Percentiles rank a stretch among this genome's conserved stretches.
phyloP scores from a whole-genome alignment of 2,113 vertebrate genomes.

The Stigmatopora argus region DNA sequence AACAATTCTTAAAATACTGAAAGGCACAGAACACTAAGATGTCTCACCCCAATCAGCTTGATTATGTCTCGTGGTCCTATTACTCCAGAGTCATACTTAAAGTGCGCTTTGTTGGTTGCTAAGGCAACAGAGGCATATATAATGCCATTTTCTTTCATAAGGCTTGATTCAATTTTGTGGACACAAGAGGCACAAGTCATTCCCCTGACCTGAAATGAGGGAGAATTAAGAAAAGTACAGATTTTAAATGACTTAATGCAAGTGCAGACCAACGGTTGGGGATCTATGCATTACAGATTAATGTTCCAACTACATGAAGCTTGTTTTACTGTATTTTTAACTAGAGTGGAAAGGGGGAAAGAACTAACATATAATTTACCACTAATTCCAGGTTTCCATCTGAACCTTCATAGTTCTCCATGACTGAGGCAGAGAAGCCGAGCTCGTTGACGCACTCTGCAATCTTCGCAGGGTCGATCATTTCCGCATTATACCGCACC shows the following conservation, averaged over 20 bases:
- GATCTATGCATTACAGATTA: background rate
- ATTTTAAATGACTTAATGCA: background rate
- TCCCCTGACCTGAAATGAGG: slow-evolving; percentile 80
- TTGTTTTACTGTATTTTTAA: background rate
- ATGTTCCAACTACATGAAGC: background rate
- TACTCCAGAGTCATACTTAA: slow-evolving; percentile 89
- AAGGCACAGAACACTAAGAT: background rate
- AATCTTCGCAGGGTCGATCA: slow-evolving; percentile 78
- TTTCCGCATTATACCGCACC: slow-evolving; percentile 83
- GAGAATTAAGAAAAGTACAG: slow-evolving; percentile 7
- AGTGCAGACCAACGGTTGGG: background rate
- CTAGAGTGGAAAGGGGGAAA: slow-evolving; percentile 2
- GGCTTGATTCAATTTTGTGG: slow-evolving; percentile 94
- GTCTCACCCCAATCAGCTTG: slow-evolving; percentile 78
- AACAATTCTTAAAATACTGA: background rate
- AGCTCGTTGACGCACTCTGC: slow-evolving; percentile 86
- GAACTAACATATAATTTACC: slow-evolving; percentile 68
- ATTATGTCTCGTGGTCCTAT: slow-evolving; percentile 90
- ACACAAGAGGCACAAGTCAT: slow-evolving; percentile 97
- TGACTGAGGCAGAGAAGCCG: slow-evolving; percentile 85
- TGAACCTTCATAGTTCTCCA: slow-evolving; percentile 85
- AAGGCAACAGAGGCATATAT: slow-evolving; percentile 90
- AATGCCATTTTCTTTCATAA: slow-evolving; percentile 85
- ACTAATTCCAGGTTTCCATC: slow-evolving; percentile 87
- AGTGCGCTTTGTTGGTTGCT: slow-evolving; percentile 95